Evolutionary conservation across 2,797 vertebrate genomes (phyloP).

Genomic region (Pseudochromis fuscus): DNA sequence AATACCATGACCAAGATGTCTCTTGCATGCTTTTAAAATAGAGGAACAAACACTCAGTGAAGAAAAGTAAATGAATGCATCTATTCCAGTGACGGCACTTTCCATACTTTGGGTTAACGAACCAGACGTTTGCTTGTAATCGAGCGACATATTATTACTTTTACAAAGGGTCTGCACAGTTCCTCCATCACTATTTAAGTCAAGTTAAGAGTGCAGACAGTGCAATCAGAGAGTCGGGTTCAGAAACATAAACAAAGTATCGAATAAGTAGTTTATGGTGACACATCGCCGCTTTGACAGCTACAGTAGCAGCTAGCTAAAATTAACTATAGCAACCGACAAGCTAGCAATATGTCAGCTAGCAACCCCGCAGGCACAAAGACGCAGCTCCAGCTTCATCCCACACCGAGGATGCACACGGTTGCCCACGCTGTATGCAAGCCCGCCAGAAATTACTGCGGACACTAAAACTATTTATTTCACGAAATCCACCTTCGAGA

Average conservation of each 20-base stretch:
- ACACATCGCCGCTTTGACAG: slow-evolving; percentile 47
- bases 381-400: slow-evolving; percentile 59
- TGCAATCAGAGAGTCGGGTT: neutral
- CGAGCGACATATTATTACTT: neutral
- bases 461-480: neutral
- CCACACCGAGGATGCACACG: neutral
- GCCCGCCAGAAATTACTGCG: neutral
- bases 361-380: slow-evolving; percentile 76
- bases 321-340: slow-evolving; percentile 52
- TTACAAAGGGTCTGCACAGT: slow-evolving; percentile 3
- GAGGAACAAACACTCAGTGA: neutral
- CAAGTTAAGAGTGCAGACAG: neutral
- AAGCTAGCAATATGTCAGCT: slow-evolving; percentile 67
- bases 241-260: neutral
- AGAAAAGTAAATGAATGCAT: neutral
- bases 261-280: neutral
- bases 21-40: neutral
- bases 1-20: neutral
- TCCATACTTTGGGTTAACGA: neutral
- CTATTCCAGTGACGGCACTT: neutral
- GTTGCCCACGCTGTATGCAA: neutral
- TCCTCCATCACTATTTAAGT: neutral
- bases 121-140: neutral
- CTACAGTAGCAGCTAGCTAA: slow-evolving; percentile 39
- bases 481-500: neutral